Evolutionary conservation across 2,888 invertebrate genomes (phyloP).

Genomic region (Lithodes maja): DNA sequence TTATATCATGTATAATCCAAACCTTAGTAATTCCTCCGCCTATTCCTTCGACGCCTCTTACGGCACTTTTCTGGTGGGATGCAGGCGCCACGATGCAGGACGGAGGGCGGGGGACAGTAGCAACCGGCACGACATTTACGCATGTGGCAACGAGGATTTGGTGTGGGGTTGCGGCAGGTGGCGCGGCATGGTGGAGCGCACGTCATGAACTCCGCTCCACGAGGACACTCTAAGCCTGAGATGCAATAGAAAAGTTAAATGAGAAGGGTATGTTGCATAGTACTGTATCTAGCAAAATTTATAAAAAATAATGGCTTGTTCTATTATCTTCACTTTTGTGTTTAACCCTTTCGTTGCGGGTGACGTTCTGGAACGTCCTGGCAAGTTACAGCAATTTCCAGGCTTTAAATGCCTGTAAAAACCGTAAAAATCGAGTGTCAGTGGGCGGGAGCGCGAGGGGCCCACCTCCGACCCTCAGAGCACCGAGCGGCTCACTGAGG

Average conservation of each 20-base stretch:
- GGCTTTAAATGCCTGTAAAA: too few species aligned
- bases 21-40: conserved; percentile 41
- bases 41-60: conserved; percentile 42
- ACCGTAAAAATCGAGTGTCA: too few species aligned
- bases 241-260: not conserved
- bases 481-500: too few species aligned
- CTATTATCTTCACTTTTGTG: not conserved
- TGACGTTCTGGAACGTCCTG: too few species aligned
- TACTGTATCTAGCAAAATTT: too few species aligned
- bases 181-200: conserved; percentile 68
- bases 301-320: too few species aligned
- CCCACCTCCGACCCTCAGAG: too few species aligned
- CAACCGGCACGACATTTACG: conserved; percentile 63
- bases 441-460: too few species aligned
- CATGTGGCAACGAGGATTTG: conserved; percentile 61
- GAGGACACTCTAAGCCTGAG: conserved; percentile 67
- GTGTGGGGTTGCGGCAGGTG: conserved; percentile 66
- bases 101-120: conserved; percentile 66
- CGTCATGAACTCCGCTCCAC: conserved; percentile 67
- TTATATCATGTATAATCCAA: too few species aligned
- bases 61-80: conserved; percentile 62
- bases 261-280: not conserved
- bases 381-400: too few species aligned
- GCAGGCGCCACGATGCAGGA: conserved; percentile 68
- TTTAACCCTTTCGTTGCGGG: not conserved